These are phyloP conservation scores for Alethe castanea DNA, from an alignment of 2,113 vertebrate species.

Conservation along the genomic window DNA sequence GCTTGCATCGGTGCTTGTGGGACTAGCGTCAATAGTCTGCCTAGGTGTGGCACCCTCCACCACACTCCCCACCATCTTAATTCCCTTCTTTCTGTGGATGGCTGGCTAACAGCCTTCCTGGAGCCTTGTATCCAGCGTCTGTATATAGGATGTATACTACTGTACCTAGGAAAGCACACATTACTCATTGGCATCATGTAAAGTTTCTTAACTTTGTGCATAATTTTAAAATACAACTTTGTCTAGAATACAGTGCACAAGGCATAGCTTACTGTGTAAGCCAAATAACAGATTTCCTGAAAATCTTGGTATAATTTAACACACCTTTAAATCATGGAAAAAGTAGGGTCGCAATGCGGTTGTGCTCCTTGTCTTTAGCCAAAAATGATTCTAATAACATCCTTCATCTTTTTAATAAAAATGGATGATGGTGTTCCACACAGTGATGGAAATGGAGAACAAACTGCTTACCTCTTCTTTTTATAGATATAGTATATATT, in stretches of 20 bases:
- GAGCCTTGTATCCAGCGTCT: neutral
- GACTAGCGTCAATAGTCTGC: conserved; percentile 79
- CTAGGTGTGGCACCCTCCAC: conserved; percentile 83
- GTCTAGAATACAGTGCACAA: conserved; percentile 4
- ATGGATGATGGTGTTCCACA: neutral
- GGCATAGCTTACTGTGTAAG: conserved; percentile 75
- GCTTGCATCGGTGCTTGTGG: conserved; percentile 77
- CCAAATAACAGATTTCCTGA: conserved; percentile 58
- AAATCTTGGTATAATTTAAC: conserved; percentile 41
- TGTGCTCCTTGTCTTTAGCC: neutral
- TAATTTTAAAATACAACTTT: neutral
- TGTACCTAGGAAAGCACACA: conserved; percentile 69
- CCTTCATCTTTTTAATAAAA: neutral
- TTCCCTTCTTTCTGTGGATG: conserved; percentile 93
- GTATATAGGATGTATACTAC: conserved; percentile 52
- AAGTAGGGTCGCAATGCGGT: neutral
- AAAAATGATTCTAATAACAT: neutral
- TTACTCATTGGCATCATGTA: neutral
- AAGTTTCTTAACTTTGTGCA: conserved; percentile 51
- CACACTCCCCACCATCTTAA: conserved; percentile 83
- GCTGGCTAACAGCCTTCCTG: conserved; percentile 72
- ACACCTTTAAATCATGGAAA: neutral
- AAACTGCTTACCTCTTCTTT: neutral
- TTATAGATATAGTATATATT: neutral
- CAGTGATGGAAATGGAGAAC: neutral